These are phyloP conservation scores for Orius laevigatus DNA, from an alignment of 1,140 invertebrate genomes.

Conservation along the genomic window DNA sequence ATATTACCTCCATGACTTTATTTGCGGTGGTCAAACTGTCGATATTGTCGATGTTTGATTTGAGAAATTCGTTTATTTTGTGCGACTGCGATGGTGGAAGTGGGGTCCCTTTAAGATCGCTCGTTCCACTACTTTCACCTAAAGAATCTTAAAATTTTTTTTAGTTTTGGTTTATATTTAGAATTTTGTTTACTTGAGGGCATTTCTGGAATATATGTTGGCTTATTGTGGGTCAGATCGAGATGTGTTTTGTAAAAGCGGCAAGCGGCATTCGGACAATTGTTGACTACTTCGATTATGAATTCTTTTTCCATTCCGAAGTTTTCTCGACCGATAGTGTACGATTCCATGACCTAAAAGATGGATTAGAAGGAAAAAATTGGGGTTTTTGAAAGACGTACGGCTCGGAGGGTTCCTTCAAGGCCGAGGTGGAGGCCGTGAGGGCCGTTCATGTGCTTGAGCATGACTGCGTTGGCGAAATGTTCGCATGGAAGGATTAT, in stretches of 20 bases:
- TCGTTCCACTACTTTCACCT: too few species aligned
- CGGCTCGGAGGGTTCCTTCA: slow-evolving; percentile 61
- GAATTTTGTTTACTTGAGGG: background rate
- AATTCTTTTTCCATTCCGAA: slow-evolving; percentile 83
- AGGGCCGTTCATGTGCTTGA: slow-evolving; percentile 74
- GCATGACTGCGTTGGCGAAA: slow-evolving; percentile 75
- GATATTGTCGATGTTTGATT: slow-evolving; percentile 50
- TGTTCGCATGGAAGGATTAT: slow-evolving; percentile 75
- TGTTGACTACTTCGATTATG: slow-evolving; percentile 70
- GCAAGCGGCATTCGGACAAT: slow-evolving; percentile 69
- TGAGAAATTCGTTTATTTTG: slow-evolving; percentile 37
- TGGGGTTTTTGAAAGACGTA: slow-evolving; percentile 27
- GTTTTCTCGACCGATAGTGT: slow-evolving; percentile 67
- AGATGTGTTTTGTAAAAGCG: slow-evolving; percentile 71
- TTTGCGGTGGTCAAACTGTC: slow-evolving; percentile 35
- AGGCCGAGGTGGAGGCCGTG: slow-evolving; percentile 64
- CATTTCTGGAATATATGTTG: slow-evolving; percentile 21
- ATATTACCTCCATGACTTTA: slow-evolving; percentile 19
- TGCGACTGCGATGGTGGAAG: slow-evolving; percentile 10
- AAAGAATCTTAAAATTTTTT: too few species aligned
- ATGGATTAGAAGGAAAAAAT: slow-evolving; percentile 12
- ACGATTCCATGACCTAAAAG: slow-evolving; percentile 56
- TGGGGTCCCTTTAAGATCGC: slow-evolving; percentile 5
- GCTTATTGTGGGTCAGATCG: slow-evolving; percentile 21
- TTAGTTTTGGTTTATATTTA: background rate